Evolutionary conservation across 2,113 vertebrate genomes (phyloP).

Genomic region (Chauna torquata): DNA sequence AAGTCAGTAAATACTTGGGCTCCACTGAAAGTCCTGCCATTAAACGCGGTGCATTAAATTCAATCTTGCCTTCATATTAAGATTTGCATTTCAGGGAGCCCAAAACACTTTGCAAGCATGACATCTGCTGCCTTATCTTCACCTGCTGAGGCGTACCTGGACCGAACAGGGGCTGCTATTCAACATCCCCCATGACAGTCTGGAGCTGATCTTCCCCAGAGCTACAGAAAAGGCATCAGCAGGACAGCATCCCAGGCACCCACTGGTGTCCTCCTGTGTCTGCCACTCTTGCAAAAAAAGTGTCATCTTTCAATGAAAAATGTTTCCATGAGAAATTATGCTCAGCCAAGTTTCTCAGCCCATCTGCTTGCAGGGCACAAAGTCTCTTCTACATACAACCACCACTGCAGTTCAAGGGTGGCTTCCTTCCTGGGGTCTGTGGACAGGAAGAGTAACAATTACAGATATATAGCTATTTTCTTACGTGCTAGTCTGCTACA

Average conservation of each 20-base stretch:
- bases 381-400: not conserved
- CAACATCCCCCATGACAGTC: not conserved
- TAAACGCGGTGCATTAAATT: not conserved
- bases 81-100: not conserved
- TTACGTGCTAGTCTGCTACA: not conserved
- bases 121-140: not conserved
- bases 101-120: not conserved
- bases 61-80: not conserved
- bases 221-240: not conserved
- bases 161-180: not conserved
- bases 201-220: not conserved
- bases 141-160: not conserved
- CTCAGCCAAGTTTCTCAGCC: not conserved
- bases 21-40: not conserved
- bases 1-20: not conserved
- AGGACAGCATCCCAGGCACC: not conserved
- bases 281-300: not conserved
- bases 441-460: not conserved
- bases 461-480: not conserved
- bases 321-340: not conserved
- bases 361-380: not conserved
- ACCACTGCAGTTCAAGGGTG: not conserved
- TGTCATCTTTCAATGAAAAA: not conserved
- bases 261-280: not conserved
- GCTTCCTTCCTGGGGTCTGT: not conserved